These are phyloP conservation scores for Halictus quadricinctus DNA, from an alignment of 2,888 invertebrate species.

Conservation along the genomic window DNA sequence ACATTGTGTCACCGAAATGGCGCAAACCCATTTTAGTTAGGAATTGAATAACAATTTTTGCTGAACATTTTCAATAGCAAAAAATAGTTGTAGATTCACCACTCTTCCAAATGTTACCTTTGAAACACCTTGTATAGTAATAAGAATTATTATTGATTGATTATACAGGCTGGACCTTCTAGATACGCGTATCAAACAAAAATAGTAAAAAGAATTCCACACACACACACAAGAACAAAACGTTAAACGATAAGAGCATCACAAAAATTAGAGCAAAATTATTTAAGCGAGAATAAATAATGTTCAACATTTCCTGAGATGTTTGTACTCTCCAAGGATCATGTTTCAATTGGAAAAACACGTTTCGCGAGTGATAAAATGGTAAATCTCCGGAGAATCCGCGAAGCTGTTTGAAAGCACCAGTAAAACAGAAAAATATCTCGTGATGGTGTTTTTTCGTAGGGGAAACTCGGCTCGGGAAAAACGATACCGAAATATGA, in stretches of 20 bases:
- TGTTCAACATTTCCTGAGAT: not conserved
- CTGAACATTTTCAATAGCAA: not conserved
- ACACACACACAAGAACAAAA: not conserved
- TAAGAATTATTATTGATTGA: too few species aligned
- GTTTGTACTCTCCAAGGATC: not conserved
- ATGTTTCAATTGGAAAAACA: not conserved
- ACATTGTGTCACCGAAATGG: not conserved
- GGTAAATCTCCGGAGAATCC: not conserved
- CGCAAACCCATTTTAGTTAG: not conserved
- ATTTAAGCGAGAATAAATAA: not conserved
- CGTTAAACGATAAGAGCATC: not conserved
- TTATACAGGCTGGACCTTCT: too few species aligned
- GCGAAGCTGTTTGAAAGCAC: not conserved
- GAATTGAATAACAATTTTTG: not conserved
- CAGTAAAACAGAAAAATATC: not conserved
- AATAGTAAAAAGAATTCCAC: not conserved
- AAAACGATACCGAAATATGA: not conserved
- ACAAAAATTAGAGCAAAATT: not conserved
- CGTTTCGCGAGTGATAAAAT: not conserved
- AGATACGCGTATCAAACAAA: not conserved
- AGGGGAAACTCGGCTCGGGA: not conserved
- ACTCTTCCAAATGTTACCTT: too few species aligned
- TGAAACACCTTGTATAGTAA: too few species aligned
- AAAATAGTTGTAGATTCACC: too few species aligned
- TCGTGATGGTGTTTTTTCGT: not conserved